Evolutionary conservation across 2,113 vertebrate species (phyloP).

Genomic region (Piprites chloris): DNA sequence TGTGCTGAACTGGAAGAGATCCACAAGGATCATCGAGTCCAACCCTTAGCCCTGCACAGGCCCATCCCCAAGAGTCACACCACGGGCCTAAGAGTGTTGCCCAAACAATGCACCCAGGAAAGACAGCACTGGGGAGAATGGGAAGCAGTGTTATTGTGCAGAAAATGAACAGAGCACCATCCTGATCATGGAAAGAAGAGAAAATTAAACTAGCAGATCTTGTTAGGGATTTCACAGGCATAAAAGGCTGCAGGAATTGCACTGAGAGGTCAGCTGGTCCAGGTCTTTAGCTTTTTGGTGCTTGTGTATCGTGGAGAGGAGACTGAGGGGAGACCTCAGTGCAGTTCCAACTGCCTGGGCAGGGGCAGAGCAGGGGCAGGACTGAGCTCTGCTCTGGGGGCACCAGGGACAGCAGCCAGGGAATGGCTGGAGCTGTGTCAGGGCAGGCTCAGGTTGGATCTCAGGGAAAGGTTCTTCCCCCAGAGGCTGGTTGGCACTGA

Average conservation of each 20-base stretch:
- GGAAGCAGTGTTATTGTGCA: neutral
- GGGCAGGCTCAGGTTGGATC: neutral
- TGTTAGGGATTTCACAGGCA: neutral
- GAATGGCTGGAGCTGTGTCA: neutral
- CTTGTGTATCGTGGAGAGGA: neutral
- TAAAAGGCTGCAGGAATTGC: neutral
- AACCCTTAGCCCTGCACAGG: neutral
- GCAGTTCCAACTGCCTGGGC: neutral
- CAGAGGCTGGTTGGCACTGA: neutral
- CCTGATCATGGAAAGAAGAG: neutral
- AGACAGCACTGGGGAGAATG: neutral
- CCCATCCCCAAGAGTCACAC: neutral
- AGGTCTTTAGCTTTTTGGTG: neutral
- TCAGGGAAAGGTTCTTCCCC: neutral
- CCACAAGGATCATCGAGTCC: neutral
- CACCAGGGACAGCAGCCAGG: neutral
- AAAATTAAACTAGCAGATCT: neutral
- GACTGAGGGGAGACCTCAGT: neutral
- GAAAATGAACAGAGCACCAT: neutral
- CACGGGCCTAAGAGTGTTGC: neutral
- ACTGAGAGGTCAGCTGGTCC: neutral
- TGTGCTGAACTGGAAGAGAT: neutral
- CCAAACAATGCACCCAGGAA: neutral
- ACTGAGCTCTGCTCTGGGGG: neutral
- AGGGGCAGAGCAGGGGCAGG: neutral